Evolutionary conservation across 2,113 vertebrate genomes (phyloP), one percentile per base, ranked within the genome.

Genomic region (Microcebus griseorufus): DNA sequence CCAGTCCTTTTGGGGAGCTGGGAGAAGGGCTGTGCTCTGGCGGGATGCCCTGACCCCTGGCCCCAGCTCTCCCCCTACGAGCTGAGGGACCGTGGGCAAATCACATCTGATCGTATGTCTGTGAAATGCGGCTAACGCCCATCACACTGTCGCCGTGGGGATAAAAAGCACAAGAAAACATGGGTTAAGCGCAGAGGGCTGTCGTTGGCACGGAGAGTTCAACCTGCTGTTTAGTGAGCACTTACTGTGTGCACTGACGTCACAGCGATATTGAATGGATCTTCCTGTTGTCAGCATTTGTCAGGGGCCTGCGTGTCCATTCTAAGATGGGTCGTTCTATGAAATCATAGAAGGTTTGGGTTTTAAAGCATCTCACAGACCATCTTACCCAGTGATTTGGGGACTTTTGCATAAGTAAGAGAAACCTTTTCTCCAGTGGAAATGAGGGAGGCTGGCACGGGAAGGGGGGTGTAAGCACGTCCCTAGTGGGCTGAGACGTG

Each of bases 401-500:
- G 62, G 39, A 85, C 23, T 58, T 55, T n/a, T 13, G 45, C 62
- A 70, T 93, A 34, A 34, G 18, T 76, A n/a, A 55, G 20, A 55
- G 29, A 83, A 95, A 5, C 16, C 29, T 58, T 78, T 96, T 78
- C 29, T 10, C 13, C 11, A 45, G 16, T 42, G 53, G 39, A 70
- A 48, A 14, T 17, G 73, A 95, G 60, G 27, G 70, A 29, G 25
- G 5, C 29, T 37, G 25, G 3, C 53, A 10, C 2, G 18, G 3
- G 14, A 39, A 82, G 60, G 39, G 48, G 9, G 11, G 51, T 14
- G 4, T 32, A 8, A 58, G 6, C 3, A 0, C n/a, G 7, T 5
- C 17, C 5, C 53, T 29, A 8, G 9, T 2, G 22, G 18, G 80
- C 65, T 0, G 0, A 58, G 34, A 27, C 0, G 0, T 3, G 3